Conservation (phyloP, 1,140 invertebrate genomes). For the Camponotus pennsylvanicus region DNA sequence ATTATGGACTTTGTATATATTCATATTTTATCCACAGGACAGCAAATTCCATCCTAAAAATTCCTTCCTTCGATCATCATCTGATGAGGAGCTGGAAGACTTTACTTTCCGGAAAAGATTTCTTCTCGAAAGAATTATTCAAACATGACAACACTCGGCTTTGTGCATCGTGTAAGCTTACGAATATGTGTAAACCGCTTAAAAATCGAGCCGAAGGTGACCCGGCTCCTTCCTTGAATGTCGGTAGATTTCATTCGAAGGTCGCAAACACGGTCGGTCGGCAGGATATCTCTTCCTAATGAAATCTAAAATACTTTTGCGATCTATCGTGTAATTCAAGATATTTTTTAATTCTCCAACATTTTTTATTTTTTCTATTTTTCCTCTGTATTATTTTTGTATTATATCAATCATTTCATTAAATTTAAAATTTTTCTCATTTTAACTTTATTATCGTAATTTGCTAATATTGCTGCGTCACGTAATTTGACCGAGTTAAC, state of each 20-base stretch:
- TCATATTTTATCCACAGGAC: too few relatives aligned
- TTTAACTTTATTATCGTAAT: background rate
- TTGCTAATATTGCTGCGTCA: conserved; percentile 10
- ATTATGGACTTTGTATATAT: too few relatives aligned
- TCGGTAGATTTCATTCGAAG: conserved; percentile 4
- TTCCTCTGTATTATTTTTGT: too few relatives aligned
- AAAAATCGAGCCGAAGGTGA: conserved; percentile 51
- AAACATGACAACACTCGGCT: conserved; percentile 12
- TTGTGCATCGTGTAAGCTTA: conserved; percentile 12
- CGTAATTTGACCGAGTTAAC: conserved; percentile 47
- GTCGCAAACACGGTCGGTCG: too few relatives aligned
- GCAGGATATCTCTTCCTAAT: background rate
- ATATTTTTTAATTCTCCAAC: background rate
- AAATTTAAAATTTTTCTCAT: background rate
- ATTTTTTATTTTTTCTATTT: background rate
- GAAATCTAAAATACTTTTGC: background rate
- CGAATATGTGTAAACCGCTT: conserved; percentile 1
- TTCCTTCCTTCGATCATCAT: background rate
- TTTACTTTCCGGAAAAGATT: conserved; percentile 11
- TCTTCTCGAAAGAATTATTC: conserved; percentile 23
- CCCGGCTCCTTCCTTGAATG: conserved; percentile 1
- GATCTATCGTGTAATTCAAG: background rate
- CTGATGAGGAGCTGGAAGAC: background rate
- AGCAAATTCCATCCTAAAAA: conserved; percentile 29
- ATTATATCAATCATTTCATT: background rate